Base-by-base conservation (phyloP, 2,797 vertebrate genomes). In the Gouania willdenowi region DNA sequence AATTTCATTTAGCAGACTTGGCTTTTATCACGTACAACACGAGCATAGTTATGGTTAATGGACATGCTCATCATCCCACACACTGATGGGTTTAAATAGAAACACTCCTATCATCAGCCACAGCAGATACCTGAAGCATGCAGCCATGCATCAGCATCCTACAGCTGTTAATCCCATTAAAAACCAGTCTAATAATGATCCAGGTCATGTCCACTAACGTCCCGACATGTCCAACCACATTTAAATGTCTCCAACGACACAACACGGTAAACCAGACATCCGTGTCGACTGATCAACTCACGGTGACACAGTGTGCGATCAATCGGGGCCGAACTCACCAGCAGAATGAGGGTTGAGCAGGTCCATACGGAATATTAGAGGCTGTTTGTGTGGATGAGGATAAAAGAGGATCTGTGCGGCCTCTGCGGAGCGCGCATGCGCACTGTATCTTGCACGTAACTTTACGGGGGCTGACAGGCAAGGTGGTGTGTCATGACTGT, bases 361-460 rank as follows among this genome's bases (percentile, higher is more conserved):
- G n/a, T 11, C 28, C 46, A 29, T 2, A 36, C 28, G 13, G 25
- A 22, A 36, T 39, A 16, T 47, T 8, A 19, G 3, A 8, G 11
- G 38, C n/a, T 34, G 35, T 58, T 55, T 34, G 3, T 14, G 21
- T 36, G 26, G 19, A 11, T 8, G 32, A 11, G 15, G 18, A 37
- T 33, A 31, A 64, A n/a, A 8, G 21, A 49, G 22, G 35, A 54
- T 37, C 44, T 26, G 15, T 42, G 46, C 44, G 53, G 56, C 41
- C 42, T 68, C 43, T 27, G 53, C 59, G 28, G 25, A 57, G 23
- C 31, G 47, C 71, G 77, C 75, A 77, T 62, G 76, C 1, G 63
- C 72, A 65, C 0, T 55, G 23, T 2, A 2, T 13, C 3, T 7
- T 3, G n/a, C n/a, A n/a, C n/a, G n/a, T n/a, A n/a, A n/a, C n/a